phyloP scores from a whole-genome alignment of 2,888 invertebrate species.

The Ornithoptera priamus region DNA sequence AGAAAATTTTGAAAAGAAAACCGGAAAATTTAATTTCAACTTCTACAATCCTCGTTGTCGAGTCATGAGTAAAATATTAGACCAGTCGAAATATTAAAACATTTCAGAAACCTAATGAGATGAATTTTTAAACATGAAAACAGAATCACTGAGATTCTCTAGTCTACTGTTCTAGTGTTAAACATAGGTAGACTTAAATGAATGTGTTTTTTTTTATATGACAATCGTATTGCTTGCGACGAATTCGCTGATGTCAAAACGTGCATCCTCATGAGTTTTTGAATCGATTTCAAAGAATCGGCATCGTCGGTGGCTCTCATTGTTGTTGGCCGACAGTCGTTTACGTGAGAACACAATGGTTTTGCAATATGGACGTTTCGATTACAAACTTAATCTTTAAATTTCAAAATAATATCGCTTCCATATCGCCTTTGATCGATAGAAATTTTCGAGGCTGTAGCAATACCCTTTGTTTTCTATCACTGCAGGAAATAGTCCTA shows the following conservation, averaged over 20 bases:
- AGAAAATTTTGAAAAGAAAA: too few species aligned
- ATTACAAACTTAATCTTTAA: conserved; percentile 49
- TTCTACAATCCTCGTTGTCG: too few species aligned
- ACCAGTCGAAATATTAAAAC: background rate
- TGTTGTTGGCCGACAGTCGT: conserved; percentile 70
- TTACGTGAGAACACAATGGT: conserved; percentile 77
- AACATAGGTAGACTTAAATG: too few species aligned
- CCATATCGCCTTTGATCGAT: conserved; percentile 20
- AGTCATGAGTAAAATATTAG: background rate
- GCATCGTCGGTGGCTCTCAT: conserved; percentile 76
- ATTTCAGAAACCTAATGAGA: background rate
- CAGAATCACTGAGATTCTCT: too few species aligned
- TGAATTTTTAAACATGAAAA: background rate
- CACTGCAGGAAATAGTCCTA: background rate
- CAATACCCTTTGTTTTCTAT: background rate
- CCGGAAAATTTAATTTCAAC: too few species aligned
- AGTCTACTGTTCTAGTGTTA: too few species aligned
- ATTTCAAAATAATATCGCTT: conserved; percentile 51
- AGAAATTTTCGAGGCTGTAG: conserved; percentile 3
- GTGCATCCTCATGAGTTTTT: conserved; percentile 77
- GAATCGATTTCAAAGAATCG: conserved; percentile 74
- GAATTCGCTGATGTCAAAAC: conserved; percentile 76
- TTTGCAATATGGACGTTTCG: conserved; percentile 61
- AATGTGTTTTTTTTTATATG: conserved; percentile 29
- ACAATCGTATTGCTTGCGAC: conserved; percentile 59